Percentiles rank a stretch among this genome's conserved stretches.
These are phyloP conservation scores for Latrodectus geometricus DNA, from an alignment of 1,140 invertebrate species.

Conservation along the genomic window DNA sequence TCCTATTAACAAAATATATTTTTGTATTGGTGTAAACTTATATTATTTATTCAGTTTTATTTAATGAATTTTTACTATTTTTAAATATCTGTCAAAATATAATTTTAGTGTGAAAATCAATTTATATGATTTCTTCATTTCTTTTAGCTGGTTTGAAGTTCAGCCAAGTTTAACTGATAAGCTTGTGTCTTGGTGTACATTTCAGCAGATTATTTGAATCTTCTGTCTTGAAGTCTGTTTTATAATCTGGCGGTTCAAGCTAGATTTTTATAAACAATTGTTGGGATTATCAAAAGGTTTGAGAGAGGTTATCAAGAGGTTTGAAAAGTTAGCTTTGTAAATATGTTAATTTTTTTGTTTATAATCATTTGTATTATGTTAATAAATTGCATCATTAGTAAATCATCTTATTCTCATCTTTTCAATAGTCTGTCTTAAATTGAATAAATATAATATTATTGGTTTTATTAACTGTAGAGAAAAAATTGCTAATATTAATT, in stretches of 20 bases:
- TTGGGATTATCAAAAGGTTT: too few species aligned
- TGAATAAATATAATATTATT: background rate
- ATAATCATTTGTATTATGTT: background rate
- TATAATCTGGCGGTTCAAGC: background rate
- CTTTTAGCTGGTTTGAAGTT: slow-evolving; percentile 65
- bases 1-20: background rate
- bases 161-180: slow-evolving; percentile 62
- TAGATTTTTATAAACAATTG: background rate
- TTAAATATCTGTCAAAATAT: background rate
- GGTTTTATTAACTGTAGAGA: too few species aligned
- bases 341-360: background rate
- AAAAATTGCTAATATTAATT: too few species aligned
- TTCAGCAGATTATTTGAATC: background rate
- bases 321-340: background rate
- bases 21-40: background rate
- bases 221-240: background rate
- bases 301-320: background rate
- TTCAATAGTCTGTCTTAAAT: background rate
- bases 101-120: background rate
- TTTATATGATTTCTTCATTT: slow-evolving; percentile 28
- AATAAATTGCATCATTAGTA: background rate
- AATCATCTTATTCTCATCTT: background rate
- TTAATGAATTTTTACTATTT: background rate
- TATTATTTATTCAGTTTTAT: background rate
- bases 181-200: background rate